Percentiles rank a stretch among this genome's conserved stretches.
phyloP scores from a whole-genome alignment of 2,888 invertebrate genomes.

The Caenorhabditis auriculariae region DNA sequence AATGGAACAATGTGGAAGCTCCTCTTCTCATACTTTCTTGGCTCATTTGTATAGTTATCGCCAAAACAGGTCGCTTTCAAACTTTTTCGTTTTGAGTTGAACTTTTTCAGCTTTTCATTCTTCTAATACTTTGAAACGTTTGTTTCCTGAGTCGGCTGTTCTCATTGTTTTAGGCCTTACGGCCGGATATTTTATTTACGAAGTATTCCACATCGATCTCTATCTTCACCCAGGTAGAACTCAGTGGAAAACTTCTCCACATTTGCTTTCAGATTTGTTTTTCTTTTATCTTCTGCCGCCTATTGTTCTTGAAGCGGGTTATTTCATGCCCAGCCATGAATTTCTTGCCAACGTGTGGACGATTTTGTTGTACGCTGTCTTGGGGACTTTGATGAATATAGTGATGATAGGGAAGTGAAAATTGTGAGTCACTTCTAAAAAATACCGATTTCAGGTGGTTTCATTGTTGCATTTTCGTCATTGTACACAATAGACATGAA shows the following conservation, averaged over 20 bases:
- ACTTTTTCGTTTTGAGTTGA: no score
- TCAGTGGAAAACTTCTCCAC: not conserved
- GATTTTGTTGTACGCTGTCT: slow-evolving; percentile 84
- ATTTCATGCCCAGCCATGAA: slow-evolving; percentile 95
- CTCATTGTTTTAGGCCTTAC: slow-evolving; percentile 40
- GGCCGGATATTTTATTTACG: slow-evolving; percentile 40
- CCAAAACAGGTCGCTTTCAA: slow-evolving; percentile 38
- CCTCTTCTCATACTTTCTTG: slow-evolving; percentile 49
- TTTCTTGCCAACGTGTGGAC: slow-evolving; percentile 95
- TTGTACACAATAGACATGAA: slow-evolving; percentile 40
- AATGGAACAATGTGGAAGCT: slow-evolving; percentile 54
- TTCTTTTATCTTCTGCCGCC: slow-evolving; percentile 97
- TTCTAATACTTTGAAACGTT: slow-evolving; percentile 19
- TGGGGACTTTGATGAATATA: slow-evolving; percentile 93
- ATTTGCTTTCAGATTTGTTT: slow-evolving; percentile 77
- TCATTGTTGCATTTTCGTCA: slow-evolving; percentile 35
- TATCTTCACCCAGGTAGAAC: slow-evolving; percentile 44
- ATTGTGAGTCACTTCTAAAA: not conserved
- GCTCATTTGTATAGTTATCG: slow-evolving; percentile 47
- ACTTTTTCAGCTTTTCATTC: slow-evolving; percentile 40
- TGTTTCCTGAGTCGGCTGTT: slow-evolving; percentile 49
- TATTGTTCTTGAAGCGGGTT: slow-evolving; percentile 95
- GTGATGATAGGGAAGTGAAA: slow-evolving; percentile 70
- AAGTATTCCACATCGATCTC: slow-evolving; percentile 37
- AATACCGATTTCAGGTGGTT: slow-evolving; percentile 43